phyloP scores from a whole-genome alignment of 1,140 invertebrate genomes.

The Ceratina calcarata region DNA sequence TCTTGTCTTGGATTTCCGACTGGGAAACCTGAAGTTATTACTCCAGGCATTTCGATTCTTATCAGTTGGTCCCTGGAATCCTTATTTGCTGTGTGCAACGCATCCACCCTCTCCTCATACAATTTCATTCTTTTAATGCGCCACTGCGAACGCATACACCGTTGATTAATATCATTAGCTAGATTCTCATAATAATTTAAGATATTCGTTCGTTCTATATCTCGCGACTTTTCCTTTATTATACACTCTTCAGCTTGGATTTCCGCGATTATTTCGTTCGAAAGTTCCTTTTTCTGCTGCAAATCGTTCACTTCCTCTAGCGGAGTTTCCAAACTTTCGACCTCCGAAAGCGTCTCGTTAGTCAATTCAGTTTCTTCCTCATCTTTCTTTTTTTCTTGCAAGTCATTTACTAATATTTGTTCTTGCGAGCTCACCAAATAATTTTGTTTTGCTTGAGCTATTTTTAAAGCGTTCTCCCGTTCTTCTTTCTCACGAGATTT shows the following conservation, averaged over 20 bases:
- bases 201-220: slow-evolving; percentile 70
- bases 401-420: slow-evolving; percentile 78
- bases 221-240: slow-evolving; percentile 55
- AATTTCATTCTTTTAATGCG: slow-evolving; percentile 82
- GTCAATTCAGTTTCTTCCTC: slow-evolving; percentile 76
- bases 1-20: slow-evolving; percentile 22
- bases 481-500: slow-evolving; percentile 66
- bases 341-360: not conserved
- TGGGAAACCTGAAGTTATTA: not conserved
- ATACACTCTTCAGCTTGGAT: slow-evolving; percentile 65
- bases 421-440: slow-evolving; percentile 74
- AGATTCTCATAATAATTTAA: slow-evolving; percentile 82
- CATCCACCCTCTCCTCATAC: slow-evolving; percentile 79
- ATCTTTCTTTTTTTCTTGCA: slow-evolving; percentile 75
- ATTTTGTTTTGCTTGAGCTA: slow-evolving; percentile 75
- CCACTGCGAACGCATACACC: slow-evolving; percentile 81
- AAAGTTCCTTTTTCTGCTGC: not conserved
- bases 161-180: slow-evolving; percentile 81
- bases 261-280: no score
- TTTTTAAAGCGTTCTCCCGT: slow-evolving; percentile 63
- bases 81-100: slow-evolving; percentile 28
- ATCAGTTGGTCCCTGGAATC: not conserved
- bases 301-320: no score
- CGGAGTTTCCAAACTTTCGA: no score
- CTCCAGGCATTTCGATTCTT: not conserved